Evolutionary conservation across 2,113 vertebrate species (phyloP), one percentile per base, ranked within the genome.

Genomic region (Strigops habroptila): DNA sequence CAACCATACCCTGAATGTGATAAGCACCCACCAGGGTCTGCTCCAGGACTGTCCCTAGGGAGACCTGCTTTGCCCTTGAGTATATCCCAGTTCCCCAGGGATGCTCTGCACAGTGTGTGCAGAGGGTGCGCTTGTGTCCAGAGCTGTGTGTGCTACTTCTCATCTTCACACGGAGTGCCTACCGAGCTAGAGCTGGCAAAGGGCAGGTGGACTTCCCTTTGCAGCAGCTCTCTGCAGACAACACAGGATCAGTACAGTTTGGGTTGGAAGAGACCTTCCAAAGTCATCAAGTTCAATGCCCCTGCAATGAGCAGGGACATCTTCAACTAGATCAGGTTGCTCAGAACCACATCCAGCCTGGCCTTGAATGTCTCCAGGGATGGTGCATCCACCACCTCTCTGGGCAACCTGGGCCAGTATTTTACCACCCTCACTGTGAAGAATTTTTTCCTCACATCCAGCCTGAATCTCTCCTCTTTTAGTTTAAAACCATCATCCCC

Each of bases 71-170:
- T 80, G 17, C 10, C 25, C 19, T 64, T 24, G 51, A n/a, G 33
- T 2, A 1, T 55, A n/a, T 13, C 43, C 71, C 39, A 39, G 37
- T 63, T 12, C 57, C 41, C 37, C 4, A 1, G 0, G 8, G 60
- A 27, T 27, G 28, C 64, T 76, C n/a, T n/a, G n/a, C 37, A 28
- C n/a, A 37, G 22, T 3, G 48, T 33, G 37, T 63, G 52, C 30
- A 46, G 51, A 81, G 9, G 9, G 11, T 53, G 25, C 14, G 71
- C 30, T 31, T 55, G 43, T 37, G 23, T 64, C 57, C 9, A 2
- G 37, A 64, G 65, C 52, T 41, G 4, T 0, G 0, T 30, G 21
- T 44, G 60, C 23, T 75, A 7, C 41, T 63, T 69, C 35, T 63
- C 12, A 7, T 23, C 51, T 39, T 74, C 64, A 33, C 16, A 1